These are phyloP conservation scores for Onychorhynchus coronatus DNA, from an alignment of 2,113 vertebrate species.

Conservation along the genomic window DNA sequence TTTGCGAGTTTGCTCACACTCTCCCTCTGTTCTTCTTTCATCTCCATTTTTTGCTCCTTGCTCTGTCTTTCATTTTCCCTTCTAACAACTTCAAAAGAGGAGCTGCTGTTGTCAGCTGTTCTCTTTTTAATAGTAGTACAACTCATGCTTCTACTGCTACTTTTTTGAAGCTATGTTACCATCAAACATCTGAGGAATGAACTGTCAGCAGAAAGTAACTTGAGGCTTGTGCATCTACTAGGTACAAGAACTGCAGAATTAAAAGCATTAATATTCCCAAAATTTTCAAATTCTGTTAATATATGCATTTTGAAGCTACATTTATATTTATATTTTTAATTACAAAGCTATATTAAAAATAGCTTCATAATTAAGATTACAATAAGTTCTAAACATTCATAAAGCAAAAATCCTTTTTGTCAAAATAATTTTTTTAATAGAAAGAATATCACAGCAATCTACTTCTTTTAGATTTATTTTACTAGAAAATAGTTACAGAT, in stretches of 20 bases:
- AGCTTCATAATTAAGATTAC: not conserved
- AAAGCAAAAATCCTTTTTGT: not conserved
- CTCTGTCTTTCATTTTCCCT: not conserved
- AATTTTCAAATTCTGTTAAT: not conserved
- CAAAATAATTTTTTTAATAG: not conserved
- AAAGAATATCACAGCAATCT: not conserved
- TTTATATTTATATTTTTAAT: too few species aligned
- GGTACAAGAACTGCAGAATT: not conserved
- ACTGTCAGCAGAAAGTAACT: not conserved
- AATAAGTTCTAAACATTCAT: not conserved
- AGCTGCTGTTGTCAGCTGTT: not conserved
- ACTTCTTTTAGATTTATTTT: not conserved
- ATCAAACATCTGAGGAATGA: not conserved
- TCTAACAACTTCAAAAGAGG: not conserved
- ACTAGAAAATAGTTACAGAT: not conserved
- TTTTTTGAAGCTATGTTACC: not conserved
- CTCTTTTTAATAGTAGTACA: not conserved
- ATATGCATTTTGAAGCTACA: too few species aligned
- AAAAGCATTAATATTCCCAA: not conserved
- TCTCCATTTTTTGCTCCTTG: not conserved
- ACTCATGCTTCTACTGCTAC: not conserved
- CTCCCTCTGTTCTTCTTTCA: not conserved
- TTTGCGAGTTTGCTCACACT: not conserved
- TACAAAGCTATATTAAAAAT: not conserved
- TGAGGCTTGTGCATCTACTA: not conserved